A percentile compares a stretch with the other conserved stretches of the same genome.
These are phyloP conservation scores for Cenopis cana DNA, from an alignment of 2,888 invertebrate genomes.

Conservation along the genomic window DNA sequence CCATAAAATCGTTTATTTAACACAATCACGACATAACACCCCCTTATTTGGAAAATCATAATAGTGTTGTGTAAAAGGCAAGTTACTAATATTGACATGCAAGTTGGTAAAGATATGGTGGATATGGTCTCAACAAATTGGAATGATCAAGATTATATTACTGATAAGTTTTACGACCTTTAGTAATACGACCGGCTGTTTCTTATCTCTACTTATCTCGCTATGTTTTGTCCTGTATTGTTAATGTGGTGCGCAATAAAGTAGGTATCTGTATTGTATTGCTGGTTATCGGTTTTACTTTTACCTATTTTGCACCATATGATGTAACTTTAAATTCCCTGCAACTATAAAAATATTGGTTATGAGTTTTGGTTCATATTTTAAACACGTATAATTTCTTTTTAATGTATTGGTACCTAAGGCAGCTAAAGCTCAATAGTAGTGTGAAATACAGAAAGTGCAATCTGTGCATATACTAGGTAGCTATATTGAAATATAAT, in stretches of 20 bases:
- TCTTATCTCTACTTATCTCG: too few species aligned
- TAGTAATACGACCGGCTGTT: too few species aligned
- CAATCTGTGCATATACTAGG: too few species aligned
- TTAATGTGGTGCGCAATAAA: too few species aligned
- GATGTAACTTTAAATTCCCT: background rate
- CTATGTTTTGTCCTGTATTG: too few species aligned
- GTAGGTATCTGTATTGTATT: background rate
- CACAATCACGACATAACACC: slow-evolving; percentile 61
- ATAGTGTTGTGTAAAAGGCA: slow-evolving; percentile 29
- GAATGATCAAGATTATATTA: too few species aligned
- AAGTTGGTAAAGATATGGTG: slow-evolving; percentile 45
- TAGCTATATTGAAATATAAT: too few species aligned
- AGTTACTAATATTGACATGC: slow-evolving; percentile 56
- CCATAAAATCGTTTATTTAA: slow-evolving; percentile 65
- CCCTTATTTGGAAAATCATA: slow-evolving; percentile 42
- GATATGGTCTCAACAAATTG: slow-evolving; percentile 17
- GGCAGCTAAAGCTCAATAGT: background rate
- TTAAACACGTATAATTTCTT: background rate
- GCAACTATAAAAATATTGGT: background rate
- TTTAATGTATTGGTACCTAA: background rate
- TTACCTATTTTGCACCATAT: background rate
- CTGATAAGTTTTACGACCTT: too few species aligned
- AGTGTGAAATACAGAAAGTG: too few species aligned
- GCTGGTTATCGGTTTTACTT: background rate
- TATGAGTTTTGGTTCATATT: background rate